Conservation (phyloP, 2,888 invertebrate genomes). For the Frankliniella fusca region DNA sequence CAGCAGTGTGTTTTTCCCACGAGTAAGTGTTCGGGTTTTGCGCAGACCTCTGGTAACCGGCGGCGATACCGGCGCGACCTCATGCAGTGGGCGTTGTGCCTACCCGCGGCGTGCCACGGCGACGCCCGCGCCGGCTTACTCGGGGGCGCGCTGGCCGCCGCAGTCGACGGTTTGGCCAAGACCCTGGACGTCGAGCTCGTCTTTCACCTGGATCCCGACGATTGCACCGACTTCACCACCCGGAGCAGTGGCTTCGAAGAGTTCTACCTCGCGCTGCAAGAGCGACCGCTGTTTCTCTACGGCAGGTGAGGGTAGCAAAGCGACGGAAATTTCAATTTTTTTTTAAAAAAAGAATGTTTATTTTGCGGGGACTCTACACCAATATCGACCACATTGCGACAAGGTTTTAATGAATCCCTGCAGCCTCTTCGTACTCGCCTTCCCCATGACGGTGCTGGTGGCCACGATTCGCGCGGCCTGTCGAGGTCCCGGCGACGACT, state of each 20-base stretch:
- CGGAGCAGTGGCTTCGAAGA: too few species aligned
- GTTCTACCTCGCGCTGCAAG: too few species aligned
- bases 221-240: not conserved
- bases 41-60: not conserved
- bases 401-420: not conserved
- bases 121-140: not conserved
- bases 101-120: not conserved
- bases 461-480: not conserved
- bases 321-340: too few species aligned
- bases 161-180: not conserved
- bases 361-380: too few species aligned
- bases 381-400: too few species aligned
- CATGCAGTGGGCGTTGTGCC: not conserved
- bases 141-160: not conserved
- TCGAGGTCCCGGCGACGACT: not conserved
- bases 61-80: conserved; percentile 1
- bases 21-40: too few species aligned
- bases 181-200: not conserved
- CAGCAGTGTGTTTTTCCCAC: too few species aligned
- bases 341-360: too few species aligned
- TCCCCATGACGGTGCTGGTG: not conserved
- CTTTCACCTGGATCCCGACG: not conserved
- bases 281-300: too few species aligned
- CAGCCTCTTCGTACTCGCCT: not conserved
- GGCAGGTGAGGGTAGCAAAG: too few species aligned